Base-by-base conservation (phyloP, 1,140 invertebrate species). In the Maniola jurtina region DNA sequence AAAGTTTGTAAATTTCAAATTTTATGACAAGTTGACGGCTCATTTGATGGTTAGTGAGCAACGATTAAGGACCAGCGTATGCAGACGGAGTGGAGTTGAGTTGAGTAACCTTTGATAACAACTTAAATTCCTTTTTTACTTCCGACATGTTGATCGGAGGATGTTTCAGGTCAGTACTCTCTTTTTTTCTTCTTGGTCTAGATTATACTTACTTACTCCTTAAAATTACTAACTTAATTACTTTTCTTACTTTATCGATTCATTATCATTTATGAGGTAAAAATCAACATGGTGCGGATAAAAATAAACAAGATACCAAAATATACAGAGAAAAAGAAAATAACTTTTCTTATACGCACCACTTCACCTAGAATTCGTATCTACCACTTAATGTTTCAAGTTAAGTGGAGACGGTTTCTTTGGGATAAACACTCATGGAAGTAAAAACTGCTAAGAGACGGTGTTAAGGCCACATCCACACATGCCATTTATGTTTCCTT, bases 341-440 rank as follows among this genome's bases (percentile, higher is more conserved):
- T 42, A 42, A 42, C 40, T 9, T 42, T 42, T 9, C 6, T 6
- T 42, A 42, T 42, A 42, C 40, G 40, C 40, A 11, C 40, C 40
- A 42, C 40, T 42, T 9, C 40, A 11, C 40, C 10, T 9, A 42
- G 6, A 42, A 50, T 50, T 50, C 47, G 47, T 50, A 50, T n/a
- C n/a, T n/a, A n/a, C 4, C 47, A 11, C n/a, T 50, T 50, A 50
- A 50, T 50, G 47, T 50, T 50, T 15, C 47, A 14, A 50, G 47
- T 50, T 50, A 4, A 15, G 47, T 50, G 11, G 47, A 50, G 15
- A 50, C 16, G 47, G 47, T 15, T 50, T 15, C 47, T 50, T 50
- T 25, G 47, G 47, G 5, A 50, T 15, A 25, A 50, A 50, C 16
- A 50, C 14, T 50, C 47, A 25, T 16, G 16, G 15, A 50, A 16